Base-by-base conservation (phyloP, 2,888 invertebrate species). In the Epinotia brunnichana region DNA sequence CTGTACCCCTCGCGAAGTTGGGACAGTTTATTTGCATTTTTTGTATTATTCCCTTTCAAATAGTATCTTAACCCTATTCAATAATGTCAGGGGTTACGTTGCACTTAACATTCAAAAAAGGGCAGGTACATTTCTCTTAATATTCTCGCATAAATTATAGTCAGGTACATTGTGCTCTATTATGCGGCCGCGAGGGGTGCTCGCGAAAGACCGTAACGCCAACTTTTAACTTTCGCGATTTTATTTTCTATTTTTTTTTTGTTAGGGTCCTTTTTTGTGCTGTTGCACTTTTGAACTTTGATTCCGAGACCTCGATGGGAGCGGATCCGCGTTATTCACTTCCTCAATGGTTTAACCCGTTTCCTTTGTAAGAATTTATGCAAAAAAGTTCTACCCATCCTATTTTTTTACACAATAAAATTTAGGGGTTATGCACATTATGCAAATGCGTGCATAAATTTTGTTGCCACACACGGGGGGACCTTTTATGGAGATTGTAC, bases 381-480 rank as follows among this genome's bases (percentile, higher is more conserved):
- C 94, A 94, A 94, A 94, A 93, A 93, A 91, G 91, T 90, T 87
- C 79, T 93, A 93, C 93, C 93, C 94, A 94, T 94, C 94, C 94
- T 93, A 93, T 93, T 93, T 94, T 93, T 93, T 93, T 91, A 91
- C 91, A 93, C 90, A 93, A 93, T 92, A 90, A 91, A 90, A 90
- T 91, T 92, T 92, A 90, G 92, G 93, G 93, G 90, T 90, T 86
- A 92, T 93, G 92, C 93, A 93, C 87, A 92, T 93, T 94, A 94
- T 94, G 94, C 93, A 94, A 94, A 94, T 94, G 93, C 90, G 88
- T 84, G 93, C 93, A 94, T 94, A 93, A 91, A 92, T 91, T 93
- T 91, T 82, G 85, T 85, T 87, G 82, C 87, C 83, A 83, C 84
- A 82, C 82, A 79, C 77, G 71, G 35, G 78, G 72, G 72, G 75